phyloP scores from a whole-genome alignment of 2,888 invertebrate genomes.

The Eueremaeus valkanovi region DNA sequence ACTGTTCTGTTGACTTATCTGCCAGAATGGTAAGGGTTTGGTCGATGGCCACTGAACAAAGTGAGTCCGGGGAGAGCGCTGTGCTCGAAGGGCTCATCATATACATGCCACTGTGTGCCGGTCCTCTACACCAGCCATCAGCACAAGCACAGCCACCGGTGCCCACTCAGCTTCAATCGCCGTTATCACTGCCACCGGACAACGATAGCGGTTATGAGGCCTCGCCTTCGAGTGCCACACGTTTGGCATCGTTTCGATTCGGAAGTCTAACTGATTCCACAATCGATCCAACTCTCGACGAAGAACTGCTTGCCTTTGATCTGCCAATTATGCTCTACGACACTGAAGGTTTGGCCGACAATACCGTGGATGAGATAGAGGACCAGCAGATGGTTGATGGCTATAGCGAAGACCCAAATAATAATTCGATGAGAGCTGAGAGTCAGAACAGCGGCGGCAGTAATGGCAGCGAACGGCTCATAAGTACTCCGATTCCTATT shows the following conservation, averaged over 20 bases:
- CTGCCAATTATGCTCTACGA: background rate
- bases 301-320: background rate
- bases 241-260: slow-evolving; percentile 4
- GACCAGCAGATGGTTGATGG: background rate
- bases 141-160: background rate
- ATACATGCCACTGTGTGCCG: background rate
- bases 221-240: slow-evolving; percentile 13
- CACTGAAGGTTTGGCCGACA: background rate
- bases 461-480: background rate
- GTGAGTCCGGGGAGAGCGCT: background rate
- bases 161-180: background rate
- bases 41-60: slow-evolving; percentile 26
- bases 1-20: background rate
- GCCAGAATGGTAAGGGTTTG: slow-evolving; percentile 29
- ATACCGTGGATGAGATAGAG: background rate
- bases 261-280: background rate
- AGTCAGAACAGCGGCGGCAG: background rate
- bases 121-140: background rate
- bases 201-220: slow-evolving; percentile 9
- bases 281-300: background rate
- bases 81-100: background rate
- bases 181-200: background rate
- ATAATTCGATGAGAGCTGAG: background rate
- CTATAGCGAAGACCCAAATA: background rate
- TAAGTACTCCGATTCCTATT: slow-evolving; percentile 7